Conservation (phyloP, 2,113 vertebrate species). For the Cinclus mexicanus region DNA sequence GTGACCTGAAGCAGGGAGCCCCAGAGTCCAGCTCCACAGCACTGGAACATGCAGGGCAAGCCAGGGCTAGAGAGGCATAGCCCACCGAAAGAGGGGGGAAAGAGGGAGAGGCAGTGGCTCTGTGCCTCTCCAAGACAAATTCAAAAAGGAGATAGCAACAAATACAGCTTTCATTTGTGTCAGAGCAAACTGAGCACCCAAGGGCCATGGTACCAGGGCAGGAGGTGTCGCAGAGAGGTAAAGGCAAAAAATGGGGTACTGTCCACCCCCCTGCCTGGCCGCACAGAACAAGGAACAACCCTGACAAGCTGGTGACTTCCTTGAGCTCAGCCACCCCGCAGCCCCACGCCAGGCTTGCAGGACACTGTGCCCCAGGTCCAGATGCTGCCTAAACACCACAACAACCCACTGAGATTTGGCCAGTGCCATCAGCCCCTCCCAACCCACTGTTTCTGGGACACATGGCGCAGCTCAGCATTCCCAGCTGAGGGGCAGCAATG, state of each 20-base stretch:
- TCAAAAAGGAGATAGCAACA: not conserved
- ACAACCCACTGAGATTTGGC: not conserved
- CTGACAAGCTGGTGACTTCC: not conserved
- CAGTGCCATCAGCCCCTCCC: not conserved
- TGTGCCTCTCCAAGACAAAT: not conserved
- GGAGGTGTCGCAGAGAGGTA: rapidly evolving
- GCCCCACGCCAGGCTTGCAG: rapidly evolving
- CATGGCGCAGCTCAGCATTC: rapidly evolving
- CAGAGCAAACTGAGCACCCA: not conserved
- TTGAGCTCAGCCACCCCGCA: rapidly evolving
- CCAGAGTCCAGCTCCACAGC: not conserved
- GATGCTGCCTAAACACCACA: not conserved
- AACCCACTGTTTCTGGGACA: not conserved
- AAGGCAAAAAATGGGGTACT: not conserved
- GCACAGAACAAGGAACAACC: not conserved
- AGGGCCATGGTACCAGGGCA: not conserved
- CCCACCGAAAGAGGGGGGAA: rapidly evolving
- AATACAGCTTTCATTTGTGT: not conserved
- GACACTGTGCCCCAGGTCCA: not conserved
- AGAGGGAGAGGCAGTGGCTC: not conserved
- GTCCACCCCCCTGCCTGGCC: not conserved
- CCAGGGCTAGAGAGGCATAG: not conserved
- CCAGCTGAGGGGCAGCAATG: not conserved
- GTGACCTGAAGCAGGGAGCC: rapidly evolving
- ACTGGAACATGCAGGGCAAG: not conserved